Evolutionary conservation across 2,797 vertebrate genomes (phyloP).

Genomic region (Semotilus atromaculatus): DNA sequence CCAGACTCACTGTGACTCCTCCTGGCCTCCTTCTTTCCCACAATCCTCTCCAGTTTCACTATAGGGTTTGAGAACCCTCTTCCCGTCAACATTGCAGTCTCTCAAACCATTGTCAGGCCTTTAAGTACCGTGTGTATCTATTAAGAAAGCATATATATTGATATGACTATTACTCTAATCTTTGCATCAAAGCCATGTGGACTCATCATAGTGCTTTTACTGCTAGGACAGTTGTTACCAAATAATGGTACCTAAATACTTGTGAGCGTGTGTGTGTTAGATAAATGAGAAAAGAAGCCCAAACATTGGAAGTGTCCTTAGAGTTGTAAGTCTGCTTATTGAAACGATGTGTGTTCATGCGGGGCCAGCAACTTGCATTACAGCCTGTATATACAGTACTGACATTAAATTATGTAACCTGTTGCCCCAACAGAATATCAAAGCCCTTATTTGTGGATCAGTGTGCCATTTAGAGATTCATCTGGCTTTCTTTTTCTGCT

Average conservation of each 20-base stretch:
- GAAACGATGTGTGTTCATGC: constrained; percentile 51
- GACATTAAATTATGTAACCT: constrained; percentile 46
- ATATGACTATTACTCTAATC: constrained; percentile 52
- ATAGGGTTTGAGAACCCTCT: constrained; percentile 53
- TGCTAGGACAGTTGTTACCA: constrained; percentile 55
- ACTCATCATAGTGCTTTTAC: constrained; percentile 61
- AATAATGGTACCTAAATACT: constrained; percentile 59
- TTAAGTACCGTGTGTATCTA: constrained; percentile 49
- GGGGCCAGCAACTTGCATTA: constrained; percentile 61
- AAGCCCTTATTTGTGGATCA: constrained; percentile 54
- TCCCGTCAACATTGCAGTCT: constrained; percentile 50
- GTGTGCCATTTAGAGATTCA: constrained; percentile 57
- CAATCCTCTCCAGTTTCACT: constrained; percentile 15
- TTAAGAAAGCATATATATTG: constrained; percentile 49
- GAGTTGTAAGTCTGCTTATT: constrained; percentile 69
- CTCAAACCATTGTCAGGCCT: constrained; percentile 50
- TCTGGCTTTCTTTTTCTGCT: constrained; percentile 51
- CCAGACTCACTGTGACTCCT: constrained; percentile 71
- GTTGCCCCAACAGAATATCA: constrained; percentile 51
- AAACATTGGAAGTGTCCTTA: constrained; percentile 79
- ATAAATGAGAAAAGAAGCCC: constrained; percentile 47
- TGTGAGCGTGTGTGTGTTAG: constrained; percentile 48
- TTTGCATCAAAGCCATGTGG: constrained; percentile 64
- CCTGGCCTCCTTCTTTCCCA: constrained; percentile 1
- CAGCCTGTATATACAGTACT: constrained; percentile 51